These are phyloP conservation scores for Neodiprion virginianus DNA, from an alignment of 1,140 invertebrate genomes.

Conservation along the genomic window DNA sequence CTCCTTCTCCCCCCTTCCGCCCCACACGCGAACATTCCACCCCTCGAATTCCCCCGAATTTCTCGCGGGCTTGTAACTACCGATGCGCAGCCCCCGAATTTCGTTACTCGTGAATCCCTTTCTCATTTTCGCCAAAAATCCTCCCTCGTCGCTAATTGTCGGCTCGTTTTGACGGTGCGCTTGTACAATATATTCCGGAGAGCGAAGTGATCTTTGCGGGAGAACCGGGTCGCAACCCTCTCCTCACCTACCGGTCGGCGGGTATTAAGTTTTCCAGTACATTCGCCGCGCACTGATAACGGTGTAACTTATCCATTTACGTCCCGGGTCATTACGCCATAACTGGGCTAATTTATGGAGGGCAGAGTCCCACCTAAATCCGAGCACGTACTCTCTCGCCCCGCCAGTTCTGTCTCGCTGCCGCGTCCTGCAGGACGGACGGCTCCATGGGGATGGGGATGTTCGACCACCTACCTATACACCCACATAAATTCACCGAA, in stretches of 20 bases:
- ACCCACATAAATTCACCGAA: neutral
- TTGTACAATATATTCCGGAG: neutral
- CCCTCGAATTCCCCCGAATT: neutral
- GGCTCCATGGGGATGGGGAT: neutral
- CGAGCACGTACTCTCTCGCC: neutral
- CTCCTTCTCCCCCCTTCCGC: too few species aligned
- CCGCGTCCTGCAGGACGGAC: neutral
- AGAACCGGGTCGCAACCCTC: neutral
- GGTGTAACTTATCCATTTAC: constrained; percentile 17
- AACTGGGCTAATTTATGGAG: constrained; percentile 12
- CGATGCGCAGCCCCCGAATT: constrained; percentile 11
- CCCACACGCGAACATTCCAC: too few species aligned
- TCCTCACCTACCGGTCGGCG: neutral
- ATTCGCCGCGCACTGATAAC: constrained; percentile 16
- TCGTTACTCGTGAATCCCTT: neutral
- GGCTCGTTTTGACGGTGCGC: neutral
- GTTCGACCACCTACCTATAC: neutral
- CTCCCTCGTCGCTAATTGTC: too few species aligned
- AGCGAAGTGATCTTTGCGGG: neutral
- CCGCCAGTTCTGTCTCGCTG: constrained; percentile 11
- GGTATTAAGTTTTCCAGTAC: constrained; percentile 19
- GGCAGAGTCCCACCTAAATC: constrained; percentile 5
- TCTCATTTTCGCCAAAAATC: too few species aligned
- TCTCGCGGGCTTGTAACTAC: neutral
- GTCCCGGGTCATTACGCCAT: constrained; percentile 19